Evolutionary conservation across 2,888 invertebrate genomes (phyloP), one percentile per base, ranked within the genome.

Genomic region (Melieria omissa): DNA sequence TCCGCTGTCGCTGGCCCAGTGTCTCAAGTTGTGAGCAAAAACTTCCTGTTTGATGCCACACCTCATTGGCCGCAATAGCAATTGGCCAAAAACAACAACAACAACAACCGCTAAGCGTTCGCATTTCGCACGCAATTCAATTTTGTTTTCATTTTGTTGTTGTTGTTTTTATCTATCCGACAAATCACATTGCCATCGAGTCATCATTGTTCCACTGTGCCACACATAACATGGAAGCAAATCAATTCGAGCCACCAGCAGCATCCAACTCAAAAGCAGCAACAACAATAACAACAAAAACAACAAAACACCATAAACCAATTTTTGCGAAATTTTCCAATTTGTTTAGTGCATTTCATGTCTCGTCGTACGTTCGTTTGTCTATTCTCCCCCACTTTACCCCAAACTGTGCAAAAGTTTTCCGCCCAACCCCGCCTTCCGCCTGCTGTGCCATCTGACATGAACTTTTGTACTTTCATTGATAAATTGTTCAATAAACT

Each of bases 101-200:
- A 29, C 29, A 29, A 29, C 29, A 29, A 29, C 29, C 29, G 29
- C 29, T 29, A 29, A 29, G 29, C 29, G 29, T 45, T 6, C 65
- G 54, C 81, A 82, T 81, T 83, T 82, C 78, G 80, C 83, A 82
- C 82, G 81, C 82, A 81, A 81, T 82, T 83, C 82, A 82, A 82
- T 83, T 29, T 29, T 29, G 1, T 29, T 29, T 29, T 78, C 78
- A 79, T 78, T 80, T 77, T 78, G 73, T 77, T 73, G 65, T 29
- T 70, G 76, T 81, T 77, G 80, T 76, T 78, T 81, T 80, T 80
- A 79, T 79, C 77, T 71, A 70, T 71, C 67, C 42, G 60, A 42
- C n/a, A 41, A 61, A n/a, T 42, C 44, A 49, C 42, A 67, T 55
- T 45, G 42, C 60, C 42, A 67, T 49, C 12, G 49, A 9, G 9